Evolutionary conservation across 2,888 invertebrate species (phyloP).

Genomic region (Diaprepes abbreviatus): DNA sequence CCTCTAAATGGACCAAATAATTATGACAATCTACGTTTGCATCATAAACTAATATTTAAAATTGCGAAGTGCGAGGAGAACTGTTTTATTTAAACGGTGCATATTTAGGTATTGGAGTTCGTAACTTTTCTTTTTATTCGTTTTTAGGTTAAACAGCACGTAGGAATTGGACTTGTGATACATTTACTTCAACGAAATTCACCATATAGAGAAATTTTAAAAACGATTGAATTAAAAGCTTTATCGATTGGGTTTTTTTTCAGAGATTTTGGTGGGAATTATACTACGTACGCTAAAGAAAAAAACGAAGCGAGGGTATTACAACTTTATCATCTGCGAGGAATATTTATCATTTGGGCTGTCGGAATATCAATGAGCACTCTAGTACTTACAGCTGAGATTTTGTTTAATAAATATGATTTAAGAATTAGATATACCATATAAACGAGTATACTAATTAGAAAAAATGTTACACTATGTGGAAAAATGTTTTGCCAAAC

Average conservation of each 20-base stretch:
- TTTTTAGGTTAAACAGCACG: constrained; percentile 3
- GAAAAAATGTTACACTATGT: too few relatives aligned
- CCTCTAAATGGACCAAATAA: too few relatives aligned
- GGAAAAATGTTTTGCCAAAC: too few relatives aligned
- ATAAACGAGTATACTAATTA: too few relatives aligned
- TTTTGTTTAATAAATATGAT: not conserved
- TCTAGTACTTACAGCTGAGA: not conserved
- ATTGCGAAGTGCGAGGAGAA: too few relatives aligned
- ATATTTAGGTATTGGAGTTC: too few relatives aligned
- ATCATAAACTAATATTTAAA: too few relatives aligned
- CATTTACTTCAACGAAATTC: not conserved
- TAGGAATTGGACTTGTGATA: not conserved
- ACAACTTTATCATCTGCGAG: not conserved
- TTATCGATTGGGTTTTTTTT: constrained; percentile 1
- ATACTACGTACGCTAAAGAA: not conserved
- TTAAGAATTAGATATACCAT: too few relatives aligned
- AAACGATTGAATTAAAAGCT: not conserved
- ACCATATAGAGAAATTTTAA: constrained; percentile 1
- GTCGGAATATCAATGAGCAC: not conserved
- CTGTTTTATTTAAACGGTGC: too few relatives aligned
- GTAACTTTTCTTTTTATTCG: too few relatives aligned
- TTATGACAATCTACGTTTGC: too few relatives aligned
- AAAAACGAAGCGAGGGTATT: not conserved
- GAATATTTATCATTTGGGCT: not conserved
- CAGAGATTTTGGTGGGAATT: not conserved